Base-by-base conservation (phyloP, 2,888 invertebrate genomes). In the Mythimna vitellina region DNA sequence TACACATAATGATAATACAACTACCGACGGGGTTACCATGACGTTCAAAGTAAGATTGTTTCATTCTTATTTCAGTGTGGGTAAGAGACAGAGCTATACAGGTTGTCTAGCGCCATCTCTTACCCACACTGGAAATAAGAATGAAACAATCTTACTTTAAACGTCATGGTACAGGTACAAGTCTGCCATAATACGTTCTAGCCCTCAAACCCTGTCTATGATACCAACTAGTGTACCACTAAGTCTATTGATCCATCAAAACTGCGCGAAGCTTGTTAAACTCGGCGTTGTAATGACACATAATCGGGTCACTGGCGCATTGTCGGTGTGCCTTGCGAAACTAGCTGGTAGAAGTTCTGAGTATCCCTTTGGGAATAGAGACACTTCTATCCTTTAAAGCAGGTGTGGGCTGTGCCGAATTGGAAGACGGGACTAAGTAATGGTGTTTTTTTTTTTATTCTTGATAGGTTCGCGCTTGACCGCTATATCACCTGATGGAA, bases 291-390 rank as follows among this genome's bases (percentile, higher is more conserved):
- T 69, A 81, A 67, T 66, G 65, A 54, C 69, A 49, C 22, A 57
- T 62, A 80, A 64, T 73, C 60, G 49, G 81, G 81, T 81, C 80
- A 80, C 69, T 80, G 63, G 78, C 54, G 78, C 69, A 73, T 46
- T 73, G 66, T 70, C 8, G 25, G 38, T 67, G 25, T 51, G 32
- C 25, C 5, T 73, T 29, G 38, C 42, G 49, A 35, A 66, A 73
- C 25, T 9, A n/a, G 14, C 49, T 25, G 3, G 25, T 25, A 25
- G 25, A 1, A 25, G 62, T 62, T 69, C 68, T n/a, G 17, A 5
- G 17, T 32, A 20, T 58, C 14, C 71, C 64, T 22, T 8, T 12
- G 76, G 64, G 61, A 67, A 49, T 61, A 9, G 25, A 57, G 73
- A 25, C 14, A 56, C 20, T n/a, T 60, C 49, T 20, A 51, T 17